These are phyloP conservation scores for Drusus annulatus DNA, from an alignment of 1,140 invertebrate genomes.

Conservation along the genomic window DNA sequence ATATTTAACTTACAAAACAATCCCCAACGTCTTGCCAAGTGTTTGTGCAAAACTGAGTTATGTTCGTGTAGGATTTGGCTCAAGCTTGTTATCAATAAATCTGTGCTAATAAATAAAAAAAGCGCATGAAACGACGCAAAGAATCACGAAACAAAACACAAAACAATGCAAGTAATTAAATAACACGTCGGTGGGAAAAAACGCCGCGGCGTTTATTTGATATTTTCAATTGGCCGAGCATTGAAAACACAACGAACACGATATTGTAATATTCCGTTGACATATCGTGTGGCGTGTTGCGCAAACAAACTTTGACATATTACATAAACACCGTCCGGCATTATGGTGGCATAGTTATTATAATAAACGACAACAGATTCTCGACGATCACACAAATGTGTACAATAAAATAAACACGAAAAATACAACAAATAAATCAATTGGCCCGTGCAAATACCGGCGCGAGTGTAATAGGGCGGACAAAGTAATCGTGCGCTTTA, in stretches of 20 bases:
- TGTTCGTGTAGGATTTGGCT: no score
- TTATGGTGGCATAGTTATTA: conserved; percentile 3
- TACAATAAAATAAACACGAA: conserved; percentile 15
- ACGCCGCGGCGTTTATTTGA: conserved; percentile 1
- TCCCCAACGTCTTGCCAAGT: no score
- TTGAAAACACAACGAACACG: conserved; percentile 12
- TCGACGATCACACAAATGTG: conserved; percentile 7
- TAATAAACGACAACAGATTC: conserved; percentile 21
- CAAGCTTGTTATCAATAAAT: background rate
- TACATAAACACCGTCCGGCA: conserved; percentile 7
- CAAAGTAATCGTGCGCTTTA: no score
- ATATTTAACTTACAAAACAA: no score
- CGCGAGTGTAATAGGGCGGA: no score
- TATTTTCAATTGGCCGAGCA: background rate
- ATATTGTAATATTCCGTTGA: conserved; percentile 8
- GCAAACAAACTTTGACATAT: conserved; percentile 27
- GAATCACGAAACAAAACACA: background rate
- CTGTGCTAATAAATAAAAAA: background rate
- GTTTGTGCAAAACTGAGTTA: no score
- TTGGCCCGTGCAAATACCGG: no score
- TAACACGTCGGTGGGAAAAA: conserved; percentile 7
- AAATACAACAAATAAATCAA: background rate
- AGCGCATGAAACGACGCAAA: background rate
- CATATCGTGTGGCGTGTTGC: conserved; percentile 7
- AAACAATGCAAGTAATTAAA: conserved; percentile 10